Base-by-base conservation (phyloP, 2,888 invertebrate species). In the Aphodius granarius region DNA sequence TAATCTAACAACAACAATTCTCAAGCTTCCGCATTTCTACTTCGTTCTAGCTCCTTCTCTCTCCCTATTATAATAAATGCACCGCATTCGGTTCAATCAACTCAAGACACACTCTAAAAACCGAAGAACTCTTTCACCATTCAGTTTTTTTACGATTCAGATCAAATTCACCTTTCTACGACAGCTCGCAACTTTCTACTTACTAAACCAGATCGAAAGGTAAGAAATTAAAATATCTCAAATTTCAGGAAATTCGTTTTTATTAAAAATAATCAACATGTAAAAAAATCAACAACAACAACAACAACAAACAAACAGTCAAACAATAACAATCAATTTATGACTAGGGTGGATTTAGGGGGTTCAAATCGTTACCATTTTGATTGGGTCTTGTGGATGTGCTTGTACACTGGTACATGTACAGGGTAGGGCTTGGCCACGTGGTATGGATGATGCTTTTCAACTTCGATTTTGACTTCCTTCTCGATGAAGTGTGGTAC, bases 381-480 rank as follows among this genome's bases (percentile, higher is more conserved):
- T 72, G 76, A 66, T 1, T 43, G 43, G 19, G 65, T 15, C 63
- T 76, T 71, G 88, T 93, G 91, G 81, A 93, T 90, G 86, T 93
- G 93, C 85, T 93, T 93, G 88, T 93, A 93, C 17, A 93, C 91
- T 65, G 93, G 93, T 13, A 92, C 91, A 80, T 93, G 93, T 81
- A 94, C 93, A 75, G 93, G 92, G 87, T 93, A 93, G 5, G 93
- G 93, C 83, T 92, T 92, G 81, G 92, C 91, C 16, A 86, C 82
- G 76, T 86, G 81, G 66, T 93, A 91, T 84, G 92, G 92, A 71
- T 94, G 92, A 84, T 91, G 93, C 88, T 93, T 94, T 79, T 94
- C 91, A 22, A 94, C 92, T 85, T 92, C 92, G 4, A 94, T 92
- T 81, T 93, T 93, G 89, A 93, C 93, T 4, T 93, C 94, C 83